phyloP scores from a whole-genome alignment of 2,113 vertebrate species.

The Mugil cephalus region DNA sequence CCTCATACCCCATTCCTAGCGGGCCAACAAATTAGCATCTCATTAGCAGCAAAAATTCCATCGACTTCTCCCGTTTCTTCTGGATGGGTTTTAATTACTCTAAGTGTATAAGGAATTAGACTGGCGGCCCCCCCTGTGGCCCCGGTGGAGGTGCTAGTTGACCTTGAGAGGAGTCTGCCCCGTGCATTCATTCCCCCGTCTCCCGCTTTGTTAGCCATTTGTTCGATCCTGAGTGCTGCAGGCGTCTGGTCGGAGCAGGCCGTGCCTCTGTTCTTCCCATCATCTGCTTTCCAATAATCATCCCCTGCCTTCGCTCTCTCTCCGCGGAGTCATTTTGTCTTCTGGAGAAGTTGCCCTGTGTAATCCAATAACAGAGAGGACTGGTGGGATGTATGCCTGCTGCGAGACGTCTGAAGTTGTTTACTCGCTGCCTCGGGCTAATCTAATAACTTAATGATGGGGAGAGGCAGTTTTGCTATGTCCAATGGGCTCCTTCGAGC shows the following conservation, averaged over 20 bases:
- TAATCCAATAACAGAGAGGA: conserved; percentile 78
- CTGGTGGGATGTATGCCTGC: conserved; percentile 61
- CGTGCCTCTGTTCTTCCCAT: conserved; percentile 56
- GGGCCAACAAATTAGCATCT: conserved; percentile 78
- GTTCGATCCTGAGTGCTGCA: conserved; percentile 67
- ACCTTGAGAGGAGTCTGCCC: conserved; percentile 69
- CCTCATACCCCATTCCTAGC: conserved; percentile 64
- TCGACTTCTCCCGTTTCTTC: conserved; percentile 59
- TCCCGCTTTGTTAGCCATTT: conserved; percentile 68
- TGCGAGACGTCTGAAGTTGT: conserved; percentile 79
- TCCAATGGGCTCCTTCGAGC: conserved; percentile 78
- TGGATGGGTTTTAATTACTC: conserved; percentile 79
- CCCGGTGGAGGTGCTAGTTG: conserved; percentile 55
- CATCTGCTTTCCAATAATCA: conserved; percentile 68
- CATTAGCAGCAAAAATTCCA: conserved; percentile 72
- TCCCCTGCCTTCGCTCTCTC: conserved; percentile 53
- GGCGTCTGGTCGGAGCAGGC: conserved; percentile 53
- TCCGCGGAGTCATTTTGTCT: conserved; percentile 76
- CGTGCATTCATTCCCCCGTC: conserved; percentile 58
- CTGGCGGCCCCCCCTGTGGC: conserved; percentile 59
- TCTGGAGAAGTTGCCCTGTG: conserved; percentile 71
- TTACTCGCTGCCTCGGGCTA: conserved; percentile 75
- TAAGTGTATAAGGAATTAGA: conserved; percentile 76
- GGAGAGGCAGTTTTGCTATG: conserved; percentile 71
- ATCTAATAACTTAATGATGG: conserved; percentile 83